Base-by-base conservation (phyloP, 2,113 vertebrate genomes). In the Genyomyrus donnyi region DNA sequence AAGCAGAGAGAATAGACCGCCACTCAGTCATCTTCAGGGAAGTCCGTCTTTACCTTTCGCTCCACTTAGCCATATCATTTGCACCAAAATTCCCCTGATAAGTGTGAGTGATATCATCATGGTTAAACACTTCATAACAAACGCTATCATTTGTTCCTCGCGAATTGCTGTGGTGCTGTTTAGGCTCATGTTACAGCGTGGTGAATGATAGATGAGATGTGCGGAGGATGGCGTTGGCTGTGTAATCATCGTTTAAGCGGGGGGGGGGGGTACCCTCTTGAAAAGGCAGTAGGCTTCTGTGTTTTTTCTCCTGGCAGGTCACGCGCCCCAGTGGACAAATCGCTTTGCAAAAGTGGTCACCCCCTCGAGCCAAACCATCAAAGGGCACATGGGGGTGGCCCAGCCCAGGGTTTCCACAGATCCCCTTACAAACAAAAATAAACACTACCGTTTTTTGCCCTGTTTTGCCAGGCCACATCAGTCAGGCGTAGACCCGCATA, bases 101-200 rank as follows among this genome's bases (percentile, higher is more conserved):
- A 49, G 56, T 24, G 56, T 52, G 42, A 84, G 21, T 3, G 74
- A 85, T 88, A 91, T 84, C 88, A 86, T 89, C 90, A 86, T 52
- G 49, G 90, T 92, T 92, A 27, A 27, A 83, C 89, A 85, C 89
- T 93, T 92, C 90, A 93, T 90, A 93, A 91, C 74, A 88, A 91
- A 19, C 90, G 93, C 95, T 93, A 95, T 95, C 93, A 91, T 93
- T 93, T 93, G 91, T 93, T 91, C 85, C 90, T 48, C 93, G 92
- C 93, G 93, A 94, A 94, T 94, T 93, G 92, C 93, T 93, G 93
- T 94, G 94, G 93, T 93, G 92, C 92, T 91, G 92, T 93, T 91
- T 92, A 92, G 92, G 92, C 90, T 94, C 93, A 92, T 93, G 92
- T 94, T 95, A 93, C 93, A 4, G 62, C 42, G 15, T 21, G 24